phyloP scores from a whole-genome alignment of 1,140 invertebrate species.

The Lepidurus apus region DNA sequence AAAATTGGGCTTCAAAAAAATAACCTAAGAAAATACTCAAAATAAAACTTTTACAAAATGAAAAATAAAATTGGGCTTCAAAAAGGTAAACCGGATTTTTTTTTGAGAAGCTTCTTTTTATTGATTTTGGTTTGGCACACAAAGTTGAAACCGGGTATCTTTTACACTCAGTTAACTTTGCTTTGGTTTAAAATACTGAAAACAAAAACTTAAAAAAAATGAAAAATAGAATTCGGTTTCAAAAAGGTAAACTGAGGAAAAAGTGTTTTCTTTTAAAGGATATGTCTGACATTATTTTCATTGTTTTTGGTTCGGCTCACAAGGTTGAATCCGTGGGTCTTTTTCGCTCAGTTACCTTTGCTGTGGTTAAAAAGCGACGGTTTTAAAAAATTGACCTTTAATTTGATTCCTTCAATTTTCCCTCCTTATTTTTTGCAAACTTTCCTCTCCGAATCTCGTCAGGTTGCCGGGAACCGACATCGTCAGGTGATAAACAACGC shows the following conservation, averaged over 20 bases:
- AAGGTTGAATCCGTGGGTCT: background rate
- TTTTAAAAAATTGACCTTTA: background rate
- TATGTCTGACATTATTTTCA: background rate
- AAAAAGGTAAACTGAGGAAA: conserved; percentile 9
- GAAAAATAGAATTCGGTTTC: background rate
- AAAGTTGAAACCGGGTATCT: background rate
- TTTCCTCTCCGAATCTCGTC: conserved; percentile 44
- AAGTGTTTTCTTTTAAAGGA: background rate
- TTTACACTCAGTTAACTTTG: background rate
- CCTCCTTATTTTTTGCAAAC: background rate
- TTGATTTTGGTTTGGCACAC: background rate
- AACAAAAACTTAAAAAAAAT: background rate
- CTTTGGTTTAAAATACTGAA: background rate
- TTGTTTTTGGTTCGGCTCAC: background rate
- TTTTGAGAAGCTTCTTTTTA: background rate
- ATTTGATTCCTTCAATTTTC: background rate
- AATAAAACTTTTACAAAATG: too few relatives aligned
- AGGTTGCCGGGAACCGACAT: conserved; percentile 48
- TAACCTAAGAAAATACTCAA: too few relatives aligned
- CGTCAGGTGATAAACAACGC: conserved; percentile 23
- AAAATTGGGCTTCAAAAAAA: too few relatives aligned
- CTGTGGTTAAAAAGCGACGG: background rate
- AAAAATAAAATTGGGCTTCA: background rate
- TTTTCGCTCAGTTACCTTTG: background rate
- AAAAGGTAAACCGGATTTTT: background rate